Conservation (phyloP, 2,888 invertebrate species). For the Pycnomerus fuliginosus region DNA sequence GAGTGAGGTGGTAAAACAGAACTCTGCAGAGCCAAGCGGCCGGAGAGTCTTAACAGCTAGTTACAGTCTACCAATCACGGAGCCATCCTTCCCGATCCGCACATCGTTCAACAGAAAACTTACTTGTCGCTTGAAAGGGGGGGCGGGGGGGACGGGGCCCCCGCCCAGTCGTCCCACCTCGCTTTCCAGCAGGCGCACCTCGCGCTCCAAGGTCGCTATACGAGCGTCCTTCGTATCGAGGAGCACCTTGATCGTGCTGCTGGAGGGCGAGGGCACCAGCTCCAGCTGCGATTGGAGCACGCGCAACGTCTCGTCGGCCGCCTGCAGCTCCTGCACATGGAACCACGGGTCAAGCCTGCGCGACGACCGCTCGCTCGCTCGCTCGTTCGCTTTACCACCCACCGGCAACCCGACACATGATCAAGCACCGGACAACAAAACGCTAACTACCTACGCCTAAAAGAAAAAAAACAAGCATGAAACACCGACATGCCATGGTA, state of each 20-base stretch:
- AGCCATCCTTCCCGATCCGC: slow-evolving; percentile 73
- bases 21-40: slow-evolving; percentile 45
- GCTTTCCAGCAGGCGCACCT: slow-evolving; percentile 76
- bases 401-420: slow-evolving; percentile 39
- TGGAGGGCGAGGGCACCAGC: slow-evolving; percentile 65
- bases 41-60: slow-evolving; percentile 52
- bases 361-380: slow-evolving; percentile 37
- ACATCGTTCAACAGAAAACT: slow-evolving; percentile 81
- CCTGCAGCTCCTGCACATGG: slow-evolving; percentile 73
- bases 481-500: too few species aligned
- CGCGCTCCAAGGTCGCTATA: slow-evolving; percentile 84
- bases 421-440: slow-evolving; percentile 27
- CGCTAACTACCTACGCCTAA: too few species aligned
- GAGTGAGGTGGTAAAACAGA: slow-evolving; percentile 51
- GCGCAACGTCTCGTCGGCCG: slow-evolving; percentile 81
- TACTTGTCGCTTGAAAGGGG: slow-evolving; percentile 79
- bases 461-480: slow-evolving; percentile 25
- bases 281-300: slow-evolving; percentile 79
- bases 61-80: slow-evolving; percentile 52
- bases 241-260: slow-evolving; percentile 74
- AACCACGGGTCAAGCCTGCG: slow-evolving; percentile 44
- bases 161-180: slow-evolving; percentile 63
- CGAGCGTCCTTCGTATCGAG: slow-evolving; percentile 85
- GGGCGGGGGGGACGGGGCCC: slow-evolving; percentile 50
- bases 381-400: slow-evolving; percentile 42